These are phyloP conservation scores for Phaedon cochleariae DNA, from an alignment of 2,888 invertebrate genomes.

Conservation along the genomic window DNA sequence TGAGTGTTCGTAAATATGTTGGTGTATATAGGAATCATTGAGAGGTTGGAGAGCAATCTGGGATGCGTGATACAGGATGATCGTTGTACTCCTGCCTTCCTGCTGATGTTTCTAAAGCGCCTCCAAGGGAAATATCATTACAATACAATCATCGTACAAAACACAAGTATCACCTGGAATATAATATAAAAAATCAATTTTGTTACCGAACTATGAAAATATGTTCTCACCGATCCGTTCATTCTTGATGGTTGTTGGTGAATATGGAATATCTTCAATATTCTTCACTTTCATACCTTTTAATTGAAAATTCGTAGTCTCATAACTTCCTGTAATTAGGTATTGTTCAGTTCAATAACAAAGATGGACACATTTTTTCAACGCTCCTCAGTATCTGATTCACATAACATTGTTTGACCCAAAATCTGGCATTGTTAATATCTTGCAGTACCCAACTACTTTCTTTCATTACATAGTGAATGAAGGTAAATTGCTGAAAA, in stretches of 20 bases:
- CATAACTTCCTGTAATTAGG: conserved; percentile 13
- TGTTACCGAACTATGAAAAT: neutral
- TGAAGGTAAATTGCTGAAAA: too few relatives aligned
- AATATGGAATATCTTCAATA: conserved; percentile 14
- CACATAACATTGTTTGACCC: conserved; percentile 6
- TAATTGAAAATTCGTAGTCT: neutral
- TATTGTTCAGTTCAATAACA: conserved; percentile 16
- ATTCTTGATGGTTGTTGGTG: conserved; percentile 12
- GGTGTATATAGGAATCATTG: too few relatives aligned
- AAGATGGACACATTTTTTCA: conserved; percentile 6
- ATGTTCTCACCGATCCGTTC: conserved; percentile 22
- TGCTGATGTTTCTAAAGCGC: too few relatives aligned
- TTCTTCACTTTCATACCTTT: conserved; percentile 25
- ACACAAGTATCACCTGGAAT: conserved; percentile 18
- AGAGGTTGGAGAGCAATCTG: too few relatives aligned
- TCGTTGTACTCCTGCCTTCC: too few relatives aligned
- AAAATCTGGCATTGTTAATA: neutral
- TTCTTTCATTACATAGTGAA: too few relatives aligned
- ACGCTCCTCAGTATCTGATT: conserved; percentile 21
- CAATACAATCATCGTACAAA: conserved; percentile 9
- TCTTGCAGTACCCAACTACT: too few relatives aligned
- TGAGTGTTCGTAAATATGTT: too few relatives aligned
- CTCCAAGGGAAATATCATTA: conserved; percentile 28
- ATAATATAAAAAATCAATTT: neutral
- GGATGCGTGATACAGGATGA: too few relatives aligned